A percentile compares a stretch with the other conserved stretches of the same genome.
Evolutionary conservation across 2,888 invertebrate species (phyloP).

Genomic region (Aphidoletes aphidimyza): DNA sequence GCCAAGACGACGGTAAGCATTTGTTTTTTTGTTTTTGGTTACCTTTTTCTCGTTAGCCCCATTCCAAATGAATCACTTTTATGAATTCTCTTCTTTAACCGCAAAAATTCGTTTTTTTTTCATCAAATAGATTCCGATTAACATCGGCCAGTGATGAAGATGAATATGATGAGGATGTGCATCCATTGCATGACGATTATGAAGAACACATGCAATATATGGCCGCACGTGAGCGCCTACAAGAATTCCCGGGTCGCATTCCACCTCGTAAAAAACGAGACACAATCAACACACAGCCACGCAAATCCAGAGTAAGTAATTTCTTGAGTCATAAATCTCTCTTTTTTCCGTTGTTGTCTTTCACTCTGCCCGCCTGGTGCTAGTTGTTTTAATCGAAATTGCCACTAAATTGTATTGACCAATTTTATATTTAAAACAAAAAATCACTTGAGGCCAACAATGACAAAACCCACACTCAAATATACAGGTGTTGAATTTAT

Average conservation of each 20-base stretch:
- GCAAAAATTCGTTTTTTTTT: not conserved
- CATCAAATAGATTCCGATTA: slow-evolving; percentile 63
- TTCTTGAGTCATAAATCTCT: too few species aligned
- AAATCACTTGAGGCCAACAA: slow-evolving; percentile 21
- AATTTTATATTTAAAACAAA: not conserved
- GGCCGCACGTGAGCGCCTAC: slow-evolving; percentile 65
- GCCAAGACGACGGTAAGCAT: slow-evolving; percentile 49
- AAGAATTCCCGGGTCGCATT: slow-evolving; percentile 66
- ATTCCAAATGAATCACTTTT: not conserved
- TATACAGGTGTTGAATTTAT: not conserved
- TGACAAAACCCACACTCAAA: not conserved
- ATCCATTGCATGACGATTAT: slow-evolving; percentile 65
- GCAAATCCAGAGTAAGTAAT: slow-evolving; percentile 61
- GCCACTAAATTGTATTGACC: not conserved
- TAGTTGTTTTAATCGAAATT: not conserved
- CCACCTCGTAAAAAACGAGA: slow-evolving; percentile 66
- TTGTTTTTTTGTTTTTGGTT: too few species aligned
- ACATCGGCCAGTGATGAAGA: slow-evolving; percentile 67
- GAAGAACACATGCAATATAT: slow-evolving; percentile 66
- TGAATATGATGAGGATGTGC: slow-evolving; percentile 64
- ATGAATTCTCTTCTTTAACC: not conserved
- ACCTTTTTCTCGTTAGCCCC: not conserved
- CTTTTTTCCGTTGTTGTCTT: not conserved
- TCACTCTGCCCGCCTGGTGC: not conserved
- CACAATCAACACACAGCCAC: slow-evolving; percentile 60